Percentiles rank a stretch among this genome's conserved stretches.
These are phyloP conservation scores for Andrena bicolor DNA, from an alignment of 2,888 invertebrate genomes.

Conservation along the genomic window DNA sequence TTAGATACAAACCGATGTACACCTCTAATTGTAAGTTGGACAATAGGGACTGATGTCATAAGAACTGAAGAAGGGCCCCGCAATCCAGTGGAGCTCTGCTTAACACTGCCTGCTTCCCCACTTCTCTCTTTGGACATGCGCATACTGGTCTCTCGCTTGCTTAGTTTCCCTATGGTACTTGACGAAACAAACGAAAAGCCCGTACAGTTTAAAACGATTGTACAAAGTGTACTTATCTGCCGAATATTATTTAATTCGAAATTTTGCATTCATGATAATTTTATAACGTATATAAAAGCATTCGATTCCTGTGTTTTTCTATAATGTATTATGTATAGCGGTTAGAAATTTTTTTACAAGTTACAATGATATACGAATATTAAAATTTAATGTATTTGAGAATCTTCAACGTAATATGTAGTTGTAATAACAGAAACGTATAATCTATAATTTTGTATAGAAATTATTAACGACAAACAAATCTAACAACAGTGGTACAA, in stretches of 20 bases:
- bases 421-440: constrained; percentile 8
- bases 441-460: constrained; percentile 55
- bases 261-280: constrained; percentile 4
- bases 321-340: not conserved
- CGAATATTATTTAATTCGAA: constrained; percentile 6
- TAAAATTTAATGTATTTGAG: constrained; percentile 19
- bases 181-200: constrained; percentile 10
- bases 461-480: not conserved
- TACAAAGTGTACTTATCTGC: constrained; percentile 43
- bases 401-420: constrained; percentile 22
- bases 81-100: no score
- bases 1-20: no score
- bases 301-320: constrained; percentile 27
- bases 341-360: not conserved
- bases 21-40: no score
- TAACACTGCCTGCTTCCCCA: no score
- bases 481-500: not conserved
- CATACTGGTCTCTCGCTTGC: no score
- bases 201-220: constrained; percentile 14
- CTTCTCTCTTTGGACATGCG: no score
- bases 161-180: not conserved
- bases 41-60: no score
- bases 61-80: no score
- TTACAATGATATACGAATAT: not conserved
- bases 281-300: not conserved